Evolutionary conservation across 2,888 invertebrate genomes (phyloP), one percentile per base, ranked within the genome.

Genomic region (Urechis unicinctus): DNA sequence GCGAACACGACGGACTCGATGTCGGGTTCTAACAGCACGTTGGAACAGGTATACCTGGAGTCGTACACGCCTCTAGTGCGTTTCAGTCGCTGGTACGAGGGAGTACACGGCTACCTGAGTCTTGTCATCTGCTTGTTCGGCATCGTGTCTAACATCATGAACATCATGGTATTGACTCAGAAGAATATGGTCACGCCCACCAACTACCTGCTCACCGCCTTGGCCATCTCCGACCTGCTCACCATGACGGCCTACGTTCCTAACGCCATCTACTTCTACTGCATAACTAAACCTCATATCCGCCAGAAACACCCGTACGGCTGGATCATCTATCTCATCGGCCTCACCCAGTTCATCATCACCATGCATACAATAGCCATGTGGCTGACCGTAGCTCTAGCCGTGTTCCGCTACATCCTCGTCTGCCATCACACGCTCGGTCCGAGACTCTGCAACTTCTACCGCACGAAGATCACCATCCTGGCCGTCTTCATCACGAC

Each of bases 221-320:
- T 93, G 43, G 95, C 95, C 0, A 85, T 93, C 13, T 91, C 93
- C 13, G 95, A 95, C 76, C 83, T 94, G 52, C 82, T 92, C 31
- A 93, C 94, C 13, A 94, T 94, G 68, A 62, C 70, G n/a, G 92
- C 93, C 68, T 95, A 94, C 78, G 88, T 94, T 62, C 93, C 74
- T 24, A 72, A 72, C 62, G 64, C 61, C 42, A 29, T 54, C 9
- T 62, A 63, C 53, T 62, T 63, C 55, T 61, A 63, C 53, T 59
- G 63, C 43, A 31, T 57, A 1, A 53, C 62, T 3, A 50, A 41
- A 5, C 64, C 60, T n/a, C 53, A 61, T 46, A 26, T 42, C 26
- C 29, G 28, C 24, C 50, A 57, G 26, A 50, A 63, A 17, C 75
- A 75, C 57, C 61, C 69, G 0, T 52, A 66, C 42, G 72, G 70